Base-by-base conservation (phyloP, 2,888 invertebrate genomes). In the Exocentrus adspersus region DNA sequence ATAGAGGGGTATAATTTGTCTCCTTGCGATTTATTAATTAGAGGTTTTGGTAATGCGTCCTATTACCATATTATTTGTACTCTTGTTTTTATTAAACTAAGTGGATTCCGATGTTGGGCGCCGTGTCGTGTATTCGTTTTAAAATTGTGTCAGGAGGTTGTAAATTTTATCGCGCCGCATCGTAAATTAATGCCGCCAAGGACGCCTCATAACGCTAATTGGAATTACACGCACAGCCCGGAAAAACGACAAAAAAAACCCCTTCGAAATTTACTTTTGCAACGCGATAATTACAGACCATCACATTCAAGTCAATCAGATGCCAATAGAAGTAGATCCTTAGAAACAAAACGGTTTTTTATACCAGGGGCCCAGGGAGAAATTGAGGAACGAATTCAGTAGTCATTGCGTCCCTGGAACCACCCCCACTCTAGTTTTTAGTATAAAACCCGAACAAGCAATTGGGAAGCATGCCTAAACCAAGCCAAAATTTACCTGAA, bases 11-110 rank as follows among this genome's bases (percentile, higher is more conserved):
- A 75, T 78, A 79, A 79, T 78, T 78, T 78, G 76, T 77, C 75
- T 73, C 77, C 68, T 76, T 78, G 79, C 78, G 81, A 81, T 81
- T 81, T 80, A 79, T 80, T 81, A 81, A 81, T 81, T 81, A 81
- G 75, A 59, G 64, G 69, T 65, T 74, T 64, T 59, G 62, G 71
- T 69, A 68, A 68, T 72, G 65, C 71, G 60, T 17, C 51, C 32
- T 32, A 68, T 64, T 69, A 72, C 71, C 69, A 72, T 74, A 75
- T 74, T 73, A 71, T 71, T 70, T 72, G 70, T 73, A 73, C 71
- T 73, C 30, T 72, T 69, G 30, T 60, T 68, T 70, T 70, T 70
- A 70, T 66, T 68, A 68, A 64, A 64, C 60, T 56, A 53, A 68
- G 67, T 68, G 62, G 61, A 62, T 68, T 65, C 53, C 43, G 52